Conservation (phyloP, 2,113 vertebrate genomes). For the Dryoscopus gambensis region DNA sequence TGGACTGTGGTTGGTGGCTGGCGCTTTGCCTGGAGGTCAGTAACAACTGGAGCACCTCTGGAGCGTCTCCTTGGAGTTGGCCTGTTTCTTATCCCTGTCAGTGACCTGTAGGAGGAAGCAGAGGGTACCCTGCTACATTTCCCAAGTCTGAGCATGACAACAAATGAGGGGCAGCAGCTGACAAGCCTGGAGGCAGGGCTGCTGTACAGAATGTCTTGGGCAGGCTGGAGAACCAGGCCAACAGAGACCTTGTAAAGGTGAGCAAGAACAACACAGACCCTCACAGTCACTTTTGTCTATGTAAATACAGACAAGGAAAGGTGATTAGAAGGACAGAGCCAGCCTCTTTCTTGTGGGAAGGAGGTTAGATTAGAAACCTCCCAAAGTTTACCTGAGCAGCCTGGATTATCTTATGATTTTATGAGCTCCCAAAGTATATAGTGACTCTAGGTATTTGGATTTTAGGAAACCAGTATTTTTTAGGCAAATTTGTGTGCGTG, state of each 20-base stretch:
- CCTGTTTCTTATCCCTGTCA: neutral
- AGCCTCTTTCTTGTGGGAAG: neutral
- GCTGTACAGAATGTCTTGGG: neutral
- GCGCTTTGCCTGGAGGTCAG: neutral
- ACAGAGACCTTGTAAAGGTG: neutral
- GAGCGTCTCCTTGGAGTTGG: neutral
- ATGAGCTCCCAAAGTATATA: neutral
- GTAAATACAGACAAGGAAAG: neutral
- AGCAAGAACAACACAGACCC: neutral
- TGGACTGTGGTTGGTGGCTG: neutral
- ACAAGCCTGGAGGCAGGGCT: neutral
- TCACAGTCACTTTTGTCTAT: rapidly evolving
- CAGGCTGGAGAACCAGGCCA: neutral
- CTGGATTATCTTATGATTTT: neutral
- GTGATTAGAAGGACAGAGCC: neutral
- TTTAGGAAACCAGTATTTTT: neutral
- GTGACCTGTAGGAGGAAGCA: neutral
- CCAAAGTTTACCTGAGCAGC: neutral
- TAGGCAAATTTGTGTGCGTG: neutral
- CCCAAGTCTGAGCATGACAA: neutral
- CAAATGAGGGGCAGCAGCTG: rapidly evolving
- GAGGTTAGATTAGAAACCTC: neutral
- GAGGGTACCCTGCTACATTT: neutral
- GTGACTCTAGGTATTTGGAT: neutral
- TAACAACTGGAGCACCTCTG: neutral